Evolutionary conservation across 1,140 invertebrate genomes (phyloP).

Genomic region (Helicoverpa zea): DNA sequence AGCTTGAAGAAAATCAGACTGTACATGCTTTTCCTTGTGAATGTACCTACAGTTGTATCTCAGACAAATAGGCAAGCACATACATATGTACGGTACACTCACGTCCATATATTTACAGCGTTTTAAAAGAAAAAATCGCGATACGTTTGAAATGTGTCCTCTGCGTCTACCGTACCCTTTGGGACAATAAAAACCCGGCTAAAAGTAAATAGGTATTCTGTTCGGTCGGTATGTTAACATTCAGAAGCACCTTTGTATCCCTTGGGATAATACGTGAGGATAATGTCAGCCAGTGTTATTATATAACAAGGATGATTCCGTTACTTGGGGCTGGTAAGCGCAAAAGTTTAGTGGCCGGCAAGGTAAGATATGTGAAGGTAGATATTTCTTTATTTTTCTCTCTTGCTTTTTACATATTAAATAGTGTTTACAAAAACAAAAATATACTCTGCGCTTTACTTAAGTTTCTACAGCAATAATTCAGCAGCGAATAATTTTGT

Average conservation of each 20-base stretch:
- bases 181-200: constrained; percentile 48
- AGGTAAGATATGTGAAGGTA: not conserved
- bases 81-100: not conserved
- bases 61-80: not conserved
- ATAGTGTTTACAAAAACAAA: not conserved
- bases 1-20: not conserved
- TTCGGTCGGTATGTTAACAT: constrained; percentile 50
- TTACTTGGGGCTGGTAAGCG: constrained; percentile 18
- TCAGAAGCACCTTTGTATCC: constrained; percentile 49
- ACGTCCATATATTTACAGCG: constrained; percentile 15
- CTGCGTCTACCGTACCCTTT: constrained; percentile 24
- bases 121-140: constrained; percentile 44
- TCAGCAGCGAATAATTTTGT: not conserved
- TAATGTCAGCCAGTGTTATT: constrained; percentile 49
- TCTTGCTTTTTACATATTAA: not conserved
- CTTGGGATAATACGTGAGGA: constrained; percentile 50
- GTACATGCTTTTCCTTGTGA: constrained; percentile 13
- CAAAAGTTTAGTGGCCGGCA: constrained; percentile 22
- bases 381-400: not conserved
- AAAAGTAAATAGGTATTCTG: constrained; percentile 49
- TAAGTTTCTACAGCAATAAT: not conserved
- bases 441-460: no score
- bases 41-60: not conserved
- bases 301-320: constrained; percentile 46
- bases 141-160: constrained; percentile 49